A percentile compares a stretch with the other conserved stretches of the same genome.
Evolutionary conservation across 2,888 invertebrate species (phyloP).

Genomic region (Dioctria rufipes): DNA sequence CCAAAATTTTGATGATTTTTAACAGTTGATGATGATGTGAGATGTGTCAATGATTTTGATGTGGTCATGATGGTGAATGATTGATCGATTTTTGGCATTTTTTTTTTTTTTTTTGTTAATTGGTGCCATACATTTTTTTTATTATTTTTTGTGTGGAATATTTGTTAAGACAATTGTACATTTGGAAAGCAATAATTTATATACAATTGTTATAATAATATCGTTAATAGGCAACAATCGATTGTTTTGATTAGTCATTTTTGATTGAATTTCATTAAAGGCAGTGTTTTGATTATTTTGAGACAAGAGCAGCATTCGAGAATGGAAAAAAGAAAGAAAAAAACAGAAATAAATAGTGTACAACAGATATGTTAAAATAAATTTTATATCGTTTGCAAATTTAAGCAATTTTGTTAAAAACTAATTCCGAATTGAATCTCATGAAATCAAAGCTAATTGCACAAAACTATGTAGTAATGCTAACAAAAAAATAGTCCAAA

Average conservation of each 20-base stretch:
- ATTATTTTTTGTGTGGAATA: background rate
- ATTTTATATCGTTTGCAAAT: slow-evolving; percentile 41
- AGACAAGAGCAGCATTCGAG: slow-evolving; percentile 62
- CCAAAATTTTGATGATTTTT: slow-evolving; percentile 19
- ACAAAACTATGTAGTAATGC: slow-evolving; percentile 23
- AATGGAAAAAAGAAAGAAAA: slow-evolving; percentile 63
- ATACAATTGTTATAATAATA: slow-evolving; percentile 13
- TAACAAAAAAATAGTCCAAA: slow-evolving; percentile 39
- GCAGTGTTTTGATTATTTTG: slow-evolving; percentile 43
- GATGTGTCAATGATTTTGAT: slow-evolving; percentile 39
- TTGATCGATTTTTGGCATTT: slow-evolving; percentile 27
- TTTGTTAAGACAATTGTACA: slow-evolving; percentile 13
- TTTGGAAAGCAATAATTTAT: slow-evolving; percentile 31
- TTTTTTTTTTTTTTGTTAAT: slow-evolving; percentile 10
- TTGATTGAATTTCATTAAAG: slow-evolving; percentile 57
- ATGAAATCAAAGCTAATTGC: slow-evolving; percentile 33
- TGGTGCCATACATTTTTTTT: slow-evolving; percentile 29
- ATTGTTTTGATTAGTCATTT: slow-evolving; percentile 40
- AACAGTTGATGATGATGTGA: slow-evolving; percentile 13
- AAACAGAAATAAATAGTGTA: slow-evolving; percentile 62
- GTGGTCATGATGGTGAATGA: slow-evolving; percentile 33
- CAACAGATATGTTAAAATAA: slow-evolving; percentile 44
- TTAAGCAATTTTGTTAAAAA: slow-evolving; percentile 27
- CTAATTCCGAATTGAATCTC: slow-evolving; percentile 15
- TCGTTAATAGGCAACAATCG: slow-evolving; percentile 25